These are phyloP conservation scores for Odontocolon sp. DNA, from an alignment of 2,888 invertebrate species.

Conservation along the genomic window DNA sequence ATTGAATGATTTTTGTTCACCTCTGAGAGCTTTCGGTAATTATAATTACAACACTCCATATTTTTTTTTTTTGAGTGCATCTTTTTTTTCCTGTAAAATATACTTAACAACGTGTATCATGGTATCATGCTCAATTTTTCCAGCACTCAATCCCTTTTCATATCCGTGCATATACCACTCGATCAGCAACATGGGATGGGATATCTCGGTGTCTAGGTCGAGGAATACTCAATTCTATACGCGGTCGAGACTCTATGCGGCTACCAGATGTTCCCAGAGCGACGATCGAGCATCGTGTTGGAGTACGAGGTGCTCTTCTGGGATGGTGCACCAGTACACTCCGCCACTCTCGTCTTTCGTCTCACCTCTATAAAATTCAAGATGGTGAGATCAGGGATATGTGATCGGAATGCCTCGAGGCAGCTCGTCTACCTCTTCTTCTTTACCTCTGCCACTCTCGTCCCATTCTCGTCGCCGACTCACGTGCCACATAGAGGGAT, in stretches of 20 bases:
- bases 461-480: neutral
- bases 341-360: constrained; percentile 1
- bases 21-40: too few species aligned
- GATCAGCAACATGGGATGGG: neutral
- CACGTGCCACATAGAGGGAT: neutral
- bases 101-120: neutral
- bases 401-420: constrained; percentile 48
- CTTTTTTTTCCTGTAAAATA: neutral
- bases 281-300: constrained; percentile 23
- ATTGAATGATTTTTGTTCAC: too few species aligned
- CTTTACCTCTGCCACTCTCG: neutral
- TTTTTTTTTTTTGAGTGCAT: too few species aligned
- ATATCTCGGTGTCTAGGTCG: neutral
- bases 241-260: constrained; percentile 14
- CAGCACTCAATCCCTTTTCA: neutral
- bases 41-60: too few species aligned
- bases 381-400: constrained; percentile 54
- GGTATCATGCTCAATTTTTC: neutral
- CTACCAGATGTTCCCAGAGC: constrained; percentile 14
- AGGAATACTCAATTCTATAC: constrained; percentile 43
- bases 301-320: neutral
- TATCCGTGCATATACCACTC: neutral
- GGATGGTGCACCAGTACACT: neutral
- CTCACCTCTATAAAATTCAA: constrained; percentile 45
- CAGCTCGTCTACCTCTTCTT: neutral